Conservation (phyloP, 2,888 invertebrate genomes). For the Strigamia transsilvanica region DNA sequence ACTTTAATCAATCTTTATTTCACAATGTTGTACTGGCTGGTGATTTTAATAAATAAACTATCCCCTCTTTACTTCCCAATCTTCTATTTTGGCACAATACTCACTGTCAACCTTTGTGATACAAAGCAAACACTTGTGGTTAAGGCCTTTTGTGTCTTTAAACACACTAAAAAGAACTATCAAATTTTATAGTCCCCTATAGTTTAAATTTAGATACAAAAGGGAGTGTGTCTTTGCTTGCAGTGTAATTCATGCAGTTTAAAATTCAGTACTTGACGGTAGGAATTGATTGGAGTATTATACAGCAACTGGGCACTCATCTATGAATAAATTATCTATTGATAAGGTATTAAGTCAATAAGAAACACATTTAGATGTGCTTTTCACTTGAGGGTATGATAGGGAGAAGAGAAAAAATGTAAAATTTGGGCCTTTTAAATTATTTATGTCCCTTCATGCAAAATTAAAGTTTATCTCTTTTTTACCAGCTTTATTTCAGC, state of each 20-base stretch:
- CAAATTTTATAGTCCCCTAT: constrained; percentile 34
- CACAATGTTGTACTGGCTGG: background rate
- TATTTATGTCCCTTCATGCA: constrained; percentile 11
- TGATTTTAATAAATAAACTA: background rate
- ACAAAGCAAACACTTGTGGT: constrained; percentile 33
- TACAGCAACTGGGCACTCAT: constrained; percentile 24
- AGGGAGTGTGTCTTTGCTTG: constrained; percentile 14
- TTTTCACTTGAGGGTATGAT: constrained; percentile 31
- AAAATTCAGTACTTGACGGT: constrained; percentile 21
- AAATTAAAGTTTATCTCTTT: constrained; percentile 24
- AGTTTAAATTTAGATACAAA: constrained; percentile 29
- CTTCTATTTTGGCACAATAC: background rate
- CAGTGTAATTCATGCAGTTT: constrained; percentile 35
- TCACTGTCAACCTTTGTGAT: background rate
- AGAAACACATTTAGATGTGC: constrained; percentile 23
- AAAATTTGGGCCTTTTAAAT: background rate
- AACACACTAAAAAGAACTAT: constrained; percentile 18
- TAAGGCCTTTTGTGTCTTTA: background rate
- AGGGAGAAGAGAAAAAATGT: background rate
- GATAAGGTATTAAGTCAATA: constrained; percentile 18
- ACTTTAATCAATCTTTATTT: background rate
- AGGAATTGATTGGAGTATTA: constrained; percentile 43
- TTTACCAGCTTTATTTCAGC: constrained; percentile 5
- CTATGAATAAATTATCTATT: constrained; percentile 37
- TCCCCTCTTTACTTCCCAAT: background rate